These are phyloP conservation scores for Aphelenchoides besseyi DNA, from an alignment of 1,140 invertebrate genomes.

Conservation along the genomic window DNA sequence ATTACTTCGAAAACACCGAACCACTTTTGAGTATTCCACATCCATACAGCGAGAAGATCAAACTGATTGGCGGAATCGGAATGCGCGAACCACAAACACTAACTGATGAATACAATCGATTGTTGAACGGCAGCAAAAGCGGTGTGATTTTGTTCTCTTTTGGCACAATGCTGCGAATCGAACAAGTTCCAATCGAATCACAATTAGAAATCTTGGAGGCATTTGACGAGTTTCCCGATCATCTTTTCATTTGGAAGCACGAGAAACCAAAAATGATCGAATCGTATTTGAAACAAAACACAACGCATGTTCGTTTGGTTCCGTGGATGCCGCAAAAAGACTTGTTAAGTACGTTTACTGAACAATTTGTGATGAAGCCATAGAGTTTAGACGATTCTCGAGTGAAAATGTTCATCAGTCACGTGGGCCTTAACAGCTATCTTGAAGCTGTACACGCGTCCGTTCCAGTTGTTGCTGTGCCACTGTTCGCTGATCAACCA, in stretches of 20 bases:
- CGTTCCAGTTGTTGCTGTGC: constrained; percentile 38
- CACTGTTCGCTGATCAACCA: constrained; percentile 40
- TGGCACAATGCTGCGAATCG: constrained; percentile 16
- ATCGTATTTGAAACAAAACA: not conserved
- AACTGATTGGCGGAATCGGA: constrained; percentile 24
- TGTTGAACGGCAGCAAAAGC: not conserved
- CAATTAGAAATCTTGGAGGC: constrained; percentile 9
- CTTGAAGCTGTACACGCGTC: constrained; percentile 33
- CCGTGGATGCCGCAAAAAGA: constrained; percentile 30
- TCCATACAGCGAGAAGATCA: constrained; percentile 18
- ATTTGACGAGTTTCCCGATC: constrained; percentile 14
- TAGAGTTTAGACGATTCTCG: constrained; percentile 30
- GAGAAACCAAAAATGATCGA: not conserved
- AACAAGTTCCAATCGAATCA: not conserved
- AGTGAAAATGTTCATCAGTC: constrained; percentile 41
- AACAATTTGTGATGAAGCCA: not conserved
- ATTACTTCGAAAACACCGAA: constrained; percentile 16
- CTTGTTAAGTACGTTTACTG: constrained; percentile 18
- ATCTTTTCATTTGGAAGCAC: constrained; percentile 25
- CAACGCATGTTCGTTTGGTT: constrained; percentile 3
- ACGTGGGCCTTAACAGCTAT: constrained; percentile 38
- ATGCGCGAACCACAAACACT: not conserved
- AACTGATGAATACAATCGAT: constrained; percentile 12
- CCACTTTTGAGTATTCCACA: constrained; percentile 9
- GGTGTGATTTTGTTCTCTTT: constrained; percentile 24